Base-by-base conservation (phyloP, 2,888 invertebrate genomes). In the Sphaerophoria taeniata region DNA sequence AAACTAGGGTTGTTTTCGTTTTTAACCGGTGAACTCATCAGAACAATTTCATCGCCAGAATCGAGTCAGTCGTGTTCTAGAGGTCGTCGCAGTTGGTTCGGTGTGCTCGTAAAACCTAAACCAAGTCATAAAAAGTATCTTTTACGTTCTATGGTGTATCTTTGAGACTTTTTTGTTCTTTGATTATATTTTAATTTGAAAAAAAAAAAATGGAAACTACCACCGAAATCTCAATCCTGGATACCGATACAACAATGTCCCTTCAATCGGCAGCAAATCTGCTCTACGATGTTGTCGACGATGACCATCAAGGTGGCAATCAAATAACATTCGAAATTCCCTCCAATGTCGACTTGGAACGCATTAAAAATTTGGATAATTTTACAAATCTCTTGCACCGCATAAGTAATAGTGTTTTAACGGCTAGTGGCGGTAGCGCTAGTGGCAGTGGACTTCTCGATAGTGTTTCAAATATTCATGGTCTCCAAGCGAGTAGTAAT, bases 251-350 rank as follows among this genome's bases (percentile, higher is more conserved):
- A 55, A 85, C 85, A 70, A 77, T 80, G 9, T 61, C 81, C 5
- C 61, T 77, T 9, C 69, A 78, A 78, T 72, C 87, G 11, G 72
- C 88, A 33, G 70, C 87, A 7, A 79, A 82, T 53, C 73, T 87
- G 11, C 76, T 87, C 16, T 87, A 79, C 75, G 63, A 76, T 71
- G 78, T 72, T n/a, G 83, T 90, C 53, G 89, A 88, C 6, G 89
- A 89, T 14, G 89, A 90, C 76, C 90, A 90, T 87, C 89, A 90
- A 88, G 89, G 67, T 67, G 89, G 82, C 89, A 91, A 91, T 74
- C 91, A 91, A 88, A 92, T 92, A 82, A 92, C 91, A 53, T 92
- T 92, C 75, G 92, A 91, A 87, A 90, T 92, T 84, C 92, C 92
- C 81, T 90, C 91, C 53, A 91, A 90, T 56, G 90, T 90, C 72